Evolutionary conservation across 1,140 invertebrate species (phyloP).

Genomic region (Diachasma alloeum): DNA sequence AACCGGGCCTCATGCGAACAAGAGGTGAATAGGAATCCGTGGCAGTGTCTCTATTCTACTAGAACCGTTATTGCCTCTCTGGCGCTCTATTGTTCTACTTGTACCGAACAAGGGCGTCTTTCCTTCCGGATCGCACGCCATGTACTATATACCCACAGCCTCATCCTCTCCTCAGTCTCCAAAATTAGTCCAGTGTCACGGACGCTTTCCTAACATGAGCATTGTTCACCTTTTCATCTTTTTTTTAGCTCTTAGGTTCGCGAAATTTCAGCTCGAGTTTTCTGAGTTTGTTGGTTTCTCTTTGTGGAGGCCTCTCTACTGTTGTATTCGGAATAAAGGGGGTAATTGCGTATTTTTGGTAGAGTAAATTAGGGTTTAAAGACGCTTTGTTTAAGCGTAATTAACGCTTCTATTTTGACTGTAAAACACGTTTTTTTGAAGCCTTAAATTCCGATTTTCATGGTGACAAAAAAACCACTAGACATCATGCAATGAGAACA

Average conservation of each 20-base stretch:
- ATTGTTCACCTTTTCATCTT: not conserved
- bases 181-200: not conserved
- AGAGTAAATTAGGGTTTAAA: no score
- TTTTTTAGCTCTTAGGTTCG: not conserved
- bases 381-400: no score
- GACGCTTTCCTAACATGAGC: not conserved
- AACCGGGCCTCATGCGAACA: not conserved
- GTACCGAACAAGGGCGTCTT: slow-evolving; percentile 1
- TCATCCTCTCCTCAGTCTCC: not conserved
- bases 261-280: not conserved
- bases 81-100: slow-evolving; percentile 4
- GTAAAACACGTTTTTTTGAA: no score
- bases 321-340: not conserved
- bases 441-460: no score
- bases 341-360: not conserved
- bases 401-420: no score
- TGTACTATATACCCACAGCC: not conserved
- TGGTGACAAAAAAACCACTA: no score
- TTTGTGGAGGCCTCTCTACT: not conserved
- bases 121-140: not conserved
- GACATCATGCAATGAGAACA: no score
- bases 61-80: slow-evolving; percentile 5
- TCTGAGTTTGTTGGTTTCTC: not conserved
- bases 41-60: slow-evolving; percentile 5
- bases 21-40: slow-evolving; percentile 7